Evolutionary conservation across 2,797 vertebrate species (phyloP).

Genomic region (Tauraco hartlaubi): DNA sequence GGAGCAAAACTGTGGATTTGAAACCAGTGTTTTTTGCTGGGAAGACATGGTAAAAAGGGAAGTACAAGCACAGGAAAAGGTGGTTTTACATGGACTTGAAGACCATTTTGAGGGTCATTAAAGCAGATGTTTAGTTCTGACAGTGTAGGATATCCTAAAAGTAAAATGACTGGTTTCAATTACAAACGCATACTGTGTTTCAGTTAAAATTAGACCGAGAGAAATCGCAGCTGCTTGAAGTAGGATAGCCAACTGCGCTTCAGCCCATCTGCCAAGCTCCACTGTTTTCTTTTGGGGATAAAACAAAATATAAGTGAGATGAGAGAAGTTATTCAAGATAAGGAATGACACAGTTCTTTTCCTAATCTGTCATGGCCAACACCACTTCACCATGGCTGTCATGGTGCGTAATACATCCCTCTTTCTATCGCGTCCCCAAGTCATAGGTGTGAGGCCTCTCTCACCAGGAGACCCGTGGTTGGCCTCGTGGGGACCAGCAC

Average conservation of each 20-base stretch:
- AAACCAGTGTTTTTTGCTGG: not conserved
- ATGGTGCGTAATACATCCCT: not conserved
- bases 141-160: slow-evolving; percentile 26
- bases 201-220: slow-evolving; percentile 48
- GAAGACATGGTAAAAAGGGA: not conserved
- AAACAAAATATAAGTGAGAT: slow-evolving; percentile 5
- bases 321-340: slow-evolving; percentile 39
- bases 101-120: slow-evolving; percentile 9
- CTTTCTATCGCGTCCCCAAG: not conserved
- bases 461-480: not conserved
- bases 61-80: not conserved
- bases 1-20: not conserved
- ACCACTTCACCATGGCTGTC: not conserved
- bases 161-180: slow-evolving; percentile 45
- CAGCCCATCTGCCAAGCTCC: slow-evolving; percentile 5
- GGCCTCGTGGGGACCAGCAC: not conserved
- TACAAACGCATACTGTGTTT: slow-evolving; percentile 15
- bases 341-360: slow-evolving; percentile 12
- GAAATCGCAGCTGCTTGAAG: slow-evolving; percentile 33
- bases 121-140: slow-evolving; percentile 23
- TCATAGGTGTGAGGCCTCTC: not conserved
- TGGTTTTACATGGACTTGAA: not conserved
- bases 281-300: not conserved
- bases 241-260: not conserved
- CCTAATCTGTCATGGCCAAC: not conserved